These are phyloP conservation scores for Cheilosia scutellata DNA, from an alignment of 2,888 invertebrate species.

Conservation along the genomic window DNA sequence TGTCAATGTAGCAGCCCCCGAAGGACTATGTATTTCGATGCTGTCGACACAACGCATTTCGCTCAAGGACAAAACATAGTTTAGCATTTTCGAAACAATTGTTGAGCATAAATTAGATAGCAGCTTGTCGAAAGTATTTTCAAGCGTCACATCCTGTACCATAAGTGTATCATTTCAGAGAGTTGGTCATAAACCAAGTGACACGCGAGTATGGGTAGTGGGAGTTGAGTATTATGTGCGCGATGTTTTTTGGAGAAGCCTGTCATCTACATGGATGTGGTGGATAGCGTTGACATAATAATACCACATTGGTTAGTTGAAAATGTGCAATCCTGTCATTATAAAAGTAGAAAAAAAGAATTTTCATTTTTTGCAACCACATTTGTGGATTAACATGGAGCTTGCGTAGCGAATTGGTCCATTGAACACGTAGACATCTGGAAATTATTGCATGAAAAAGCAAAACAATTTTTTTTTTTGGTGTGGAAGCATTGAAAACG, in stretches of 20 bases:
- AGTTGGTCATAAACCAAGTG: constrained; percentile 24
- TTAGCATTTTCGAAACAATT: constrained; percentile 57
- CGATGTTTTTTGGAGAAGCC: constrained; percentile 28
- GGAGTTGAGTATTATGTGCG: not conserved
- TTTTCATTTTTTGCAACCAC: not conserved
- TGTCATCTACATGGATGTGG: constrained; percentile 47
- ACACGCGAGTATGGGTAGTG: not conserved
- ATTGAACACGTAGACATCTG: constrained; percentile 9
- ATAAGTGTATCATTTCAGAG: not conserved
- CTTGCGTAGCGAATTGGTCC: constrained; percentile 2
- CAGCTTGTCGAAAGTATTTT: constrained; percentile 33
- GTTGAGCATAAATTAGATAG: constrained; percentile 55
- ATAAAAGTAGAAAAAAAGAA: not conserved
- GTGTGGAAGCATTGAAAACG: not conserved
- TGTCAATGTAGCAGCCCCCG: constrained; percentile 2
- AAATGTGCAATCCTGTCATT: not conserved
- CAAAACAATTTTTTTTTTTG: not conserved
- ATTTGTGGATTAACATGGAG: not conserved
- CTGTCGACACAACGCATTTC: constrained; percentile 19
- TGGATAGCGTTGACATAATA: constrained; percentile 18
- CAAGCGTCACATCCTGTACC: constrained; percentile 27
- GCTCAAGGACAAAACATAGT: constrained; percentile 48
- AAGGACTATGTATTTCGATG: constrained; percentile 1
- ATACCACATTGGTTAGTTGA: constrained; percentile 21
- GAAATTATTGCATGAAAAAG: not conserved